Conservation (phyloP, 2,888 invertebrate species). For the Nebria salina region DNA sequence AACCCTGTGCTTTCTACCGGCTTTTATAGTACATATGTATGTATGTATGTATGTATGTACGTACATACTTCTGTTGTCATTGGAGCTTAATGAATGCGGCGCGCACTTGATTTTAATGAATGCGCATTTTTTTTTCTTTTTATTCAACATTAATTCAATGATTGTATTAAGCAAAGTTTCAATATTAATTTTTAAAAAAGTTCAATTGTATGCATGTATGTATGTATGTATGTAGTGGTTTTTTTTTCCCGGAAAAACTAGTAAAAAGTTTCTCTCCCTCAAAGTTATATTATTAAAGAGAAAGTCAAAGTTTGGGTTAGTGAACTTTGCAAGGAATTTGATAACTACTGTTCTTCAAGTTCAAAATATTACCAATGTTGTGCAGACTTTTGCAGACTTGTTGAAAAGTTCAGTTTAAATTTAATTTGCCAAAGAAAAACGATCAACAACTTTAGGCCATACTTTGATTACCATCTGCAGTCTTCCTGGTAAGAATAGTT, state of each 20-base stretch:
- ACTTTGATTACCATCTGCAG: too few relatives aligned
- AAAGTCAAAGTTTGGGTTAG: slow-evolving; percentile 39
- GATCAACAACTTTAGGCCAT: neutral
- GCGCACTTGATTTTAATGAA: too few relatives aligned
- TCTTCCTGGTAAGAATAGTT: too few relatives aligned
- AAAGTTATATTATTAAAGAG: slow-evolving; percentile 40
- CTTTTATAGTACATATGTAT: too few relatives aligned
- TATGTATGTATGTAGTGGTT: slow-evolving; percentile 5
- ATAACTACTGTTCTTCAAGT: slow-evolving; percentile 40
- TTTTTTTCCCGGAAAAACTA: slow-evolving; percentile 19
- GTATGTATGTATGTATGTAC: neutral
- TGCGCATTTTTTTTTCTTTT: too few relatives aligned
- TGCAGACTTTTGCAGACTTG: neutral
- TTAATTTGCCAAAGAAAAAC: neutral
- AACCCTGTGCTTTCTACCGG: neutral
- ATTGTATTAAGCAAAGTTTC: too few relatives aligned
- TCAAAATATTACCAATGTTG: slow-evolving; percentile 12
- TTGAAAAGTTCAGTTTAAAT: neutral
- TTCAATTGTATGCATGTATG: too few relatives aligned
- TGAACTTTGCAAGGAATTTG: slow-evolving; percentile 42
- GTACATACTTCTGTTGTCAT: neutral
- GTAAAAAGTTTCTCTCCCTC: slow-evolving; percentile 37
- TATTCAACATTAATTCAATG: too few relatives aligned
- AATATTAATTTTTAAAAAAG: too few relatives aligned
- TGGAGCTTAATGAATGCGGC: neutral